Percentiles rank a stretch among this genome's conserved stretches.
phyloP scores from a whole-genome alignment of 2,113 vertebrate genomes.

The Machaerirhynchus nigripectus region DNA sequence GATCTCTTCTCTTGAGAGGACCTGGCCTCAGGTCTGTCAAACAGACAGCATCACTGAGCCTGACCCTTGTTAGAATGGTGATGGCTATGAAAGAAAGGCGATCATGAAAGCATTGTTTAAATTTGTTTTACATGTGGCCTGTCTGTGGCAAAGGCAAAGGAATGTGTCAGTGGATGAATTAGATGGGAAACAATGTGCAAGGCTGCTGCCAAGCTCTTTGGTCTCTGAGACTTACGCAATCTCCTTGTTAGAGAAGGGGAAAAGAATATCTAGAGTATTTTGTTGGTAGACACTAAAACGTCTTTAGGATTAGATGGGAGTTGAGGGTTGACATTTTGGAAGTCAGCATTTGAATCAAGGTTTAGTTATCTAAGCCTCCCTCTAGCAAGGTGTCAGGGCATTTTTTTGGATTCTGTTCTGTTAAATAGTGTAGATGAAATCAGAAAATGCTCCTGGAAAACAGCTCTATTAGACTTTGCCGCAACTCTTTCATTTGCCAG shows the following conservation, averaged over 20 bases:
- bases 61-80: not conserved
- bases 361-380: not conserved
- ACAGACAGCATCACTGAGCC: not conserved
- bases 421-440: not conserved
- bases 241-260: rapidly evolving
- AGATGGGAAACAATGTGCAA: not conserved
- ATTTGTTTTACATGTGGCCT: not conserved
- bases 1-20: not conserved
- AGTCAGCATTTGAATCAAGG: not conserved
- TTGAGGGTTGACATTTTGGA: not conserved
- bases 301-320: not conserved
- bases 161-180: not conserved
- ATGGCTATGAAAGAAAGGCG: not conserved
- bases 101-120: not conserved
- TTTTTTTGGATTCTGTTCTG: not conserved
- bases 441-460: not conserved
- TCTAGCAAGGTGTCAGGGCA: not conserved
- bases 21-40: not conserved
- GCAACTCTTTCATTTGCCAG: not conserved
- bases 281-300: not conserved
- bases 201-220: not conserved
- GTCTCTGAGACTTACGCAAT: not conserved
- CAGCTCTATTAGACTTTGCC: not conserved
- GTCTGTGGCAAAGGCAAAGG: not conserved
- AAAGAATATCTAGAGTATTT: not conserved